These are phyloP conservation scores for Bilobella aurantiaca DNA, from an alignment of 1,140 invertebrate genomes.

Conservation along the genomic window DNA sequence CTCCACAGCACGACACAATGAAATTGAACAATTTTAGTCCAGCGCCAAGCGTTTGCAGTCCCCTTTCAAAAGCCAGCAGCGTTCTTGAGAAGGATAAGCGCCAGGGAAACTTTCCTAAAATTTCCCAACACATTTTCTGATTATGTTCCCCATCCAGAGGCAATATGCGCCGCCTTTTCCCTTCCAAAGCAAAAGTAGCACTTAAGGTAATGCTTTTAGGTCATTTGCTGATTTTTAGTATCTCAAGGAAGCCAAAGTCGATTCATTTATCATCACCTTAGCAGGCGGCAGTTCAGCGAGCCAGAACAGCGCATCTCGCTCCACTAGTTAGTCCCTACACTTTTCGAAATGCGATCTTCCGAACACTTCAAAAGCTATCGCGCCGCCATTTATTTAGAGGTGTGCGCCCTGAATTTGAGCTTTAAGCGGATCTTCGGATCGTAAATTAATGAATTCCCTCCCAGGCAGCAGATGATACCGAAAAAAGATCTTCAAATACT, in stretches of 20 bases:
- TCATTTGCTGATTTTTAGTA: constrained; percentile 12
- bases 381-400: too few relatives aligned
- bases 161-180: background rate
- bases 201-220: constrained; percentile 17
- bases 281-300: constrained; percentile 3
- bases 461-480: too few relatives aligned
- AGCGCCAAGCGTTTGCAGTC: too few relatives aligned
- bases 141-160: background rate
- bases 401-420: too few relatives aligned
- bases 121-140: background rate
- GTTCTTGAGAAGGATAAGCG: too few relatives aligned
- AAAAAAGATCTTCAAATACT: too few relatives aligned
- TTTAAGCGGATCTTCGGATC: too few relatives aligned
- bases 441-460: too few relatives aligned
- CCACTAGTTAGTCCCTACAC: background rate
- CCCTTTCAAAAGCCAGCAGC: too few relatives aligned
- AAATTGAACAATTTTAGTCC: background rate
- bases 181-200: constrained; percentile 5
- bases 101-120: too few relatives aligned
- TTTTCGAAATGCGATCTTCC: background rate
- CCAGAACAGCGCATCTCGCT: background rate
- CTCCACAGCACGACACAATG: background rate
- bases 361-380: too few relatives aligned
- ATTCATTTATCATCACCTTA: constrained; percentile 18
- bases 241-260: background rate